A percentile compares a stretch with the other conserved stretches of the same genome.
These are phyloP conservation scores for Periparus ater DNA, from an alignment of 2,797 vertebrate genomes.

Conservation along the genomic window DNA sequence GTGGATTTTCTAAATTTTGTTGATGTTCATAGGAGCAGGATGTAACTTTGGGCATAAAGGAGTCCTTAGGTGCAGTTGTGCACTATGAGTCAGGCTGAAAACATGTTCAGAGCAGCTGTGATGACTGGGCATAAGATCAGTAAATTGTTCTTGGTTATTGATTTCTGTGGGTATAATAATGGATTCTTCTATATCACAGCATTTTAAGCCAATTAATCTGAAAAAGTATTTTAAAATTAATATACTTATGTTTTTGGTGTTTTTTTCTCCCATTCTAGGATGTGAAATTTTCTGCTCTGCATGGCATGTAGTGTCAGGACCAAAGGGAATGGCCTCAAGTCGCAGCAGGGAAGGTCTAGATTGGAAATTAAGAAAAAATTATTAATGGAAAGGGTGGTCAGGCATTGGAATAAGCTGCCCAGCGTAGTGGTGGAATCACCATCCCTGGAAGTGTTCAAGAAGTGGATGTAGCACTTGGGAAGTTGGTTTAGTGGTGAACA, in stretches of 20 bases:
- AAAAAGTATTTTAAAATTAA: not conserved
- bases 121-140: not conserved
- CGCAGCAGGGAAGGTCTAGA: not conserved
- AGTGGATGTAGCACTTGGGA: not conserved
- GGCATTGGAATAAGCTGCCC: not conserved
- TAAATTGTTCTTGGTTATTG: not conserved
- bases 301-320: not conserved
- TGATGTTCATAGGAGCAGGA: not conserved
- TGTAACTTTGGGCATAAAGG: not conserved
- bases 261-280: not conserved
- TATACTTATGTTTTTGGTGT: accelerated
- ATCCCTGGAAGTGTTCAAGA: not conserved
- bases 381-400: not conserved
- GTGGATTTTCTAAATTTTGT: not conserved
- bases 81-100: not conserved
- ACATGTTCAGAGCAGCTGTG: not conserved
- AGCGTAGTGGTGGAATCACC: not conserved
- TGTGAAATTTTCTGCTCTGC: not conserved
- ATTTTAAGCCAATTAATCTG: not conserved
- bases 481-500: not conserved
- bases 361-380: not conserved
- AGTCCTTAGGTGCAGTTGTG: not conserved
- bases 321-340: not conserved
- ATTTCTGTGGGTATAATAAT: not conserved
- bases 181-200: not conserved